Conservation (phyloP, 2,113 vertebrate genomes). For the Coracopsis vasa region DNA sequence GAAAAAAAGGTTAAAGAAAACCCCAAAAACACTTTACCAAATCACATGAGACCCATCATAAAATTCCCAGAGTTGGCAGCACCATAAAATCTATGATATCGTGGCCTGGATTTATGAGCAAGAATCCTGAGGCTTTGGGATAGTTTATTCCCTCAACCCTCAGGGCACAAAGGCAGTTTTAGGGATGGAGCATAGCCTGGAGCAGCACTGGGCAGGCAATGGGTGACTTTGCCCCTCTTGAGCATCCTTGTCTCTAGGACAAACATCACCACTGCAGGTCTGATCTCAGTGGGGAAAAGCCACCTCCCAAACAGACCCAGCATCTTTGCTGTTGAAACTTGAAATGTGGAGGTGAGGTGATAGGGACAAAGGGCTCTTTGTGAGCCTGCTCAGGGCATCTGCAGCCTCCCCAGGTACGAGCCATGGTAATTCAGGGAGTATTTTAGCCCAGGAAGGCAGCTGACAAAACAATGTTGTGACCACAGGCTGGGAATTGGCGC, state of each 20-base stretch:
- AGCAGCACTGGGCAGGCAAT: not conserved
- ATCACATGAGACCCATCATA: conserved; percentile 7
- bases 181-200: not conserved
- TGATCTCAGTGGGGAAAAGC: not conserved
- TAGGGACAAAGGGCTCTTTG: conserved; percentile 23
- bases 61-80: conserved; percentile 39
- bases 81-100: not conserved
- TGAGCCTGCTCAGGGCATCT: not conserved
- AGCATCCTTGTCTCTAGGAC: not conserved
- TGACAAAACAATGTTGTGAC: not conserved
- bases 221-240: not conserved
- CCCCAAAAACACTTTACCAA: not conserved
- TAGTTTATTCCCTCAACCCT: not conserved
- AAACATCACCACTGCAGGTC: rapidly evolving
- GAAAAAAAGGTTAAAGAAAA: not conserved
- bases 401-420: not conserved
- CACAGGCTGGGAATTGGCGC: not conserved
- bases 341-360: not conserved
- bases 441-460: conserved; percentile 23
- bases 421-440: not conserved
- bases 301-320: not conserved
- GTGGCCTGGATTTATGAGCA: conserved; percentile 22
- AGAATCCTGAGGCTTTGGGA: not conserved
- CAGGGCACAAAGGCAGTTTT: not conserved
- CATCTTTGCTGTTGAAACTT: rapidly evolving